Evolutionary conservation across 2,888 invertebrate species (phyloP).

Genomic region (Pyrrhosoma nymphula): DNA sequence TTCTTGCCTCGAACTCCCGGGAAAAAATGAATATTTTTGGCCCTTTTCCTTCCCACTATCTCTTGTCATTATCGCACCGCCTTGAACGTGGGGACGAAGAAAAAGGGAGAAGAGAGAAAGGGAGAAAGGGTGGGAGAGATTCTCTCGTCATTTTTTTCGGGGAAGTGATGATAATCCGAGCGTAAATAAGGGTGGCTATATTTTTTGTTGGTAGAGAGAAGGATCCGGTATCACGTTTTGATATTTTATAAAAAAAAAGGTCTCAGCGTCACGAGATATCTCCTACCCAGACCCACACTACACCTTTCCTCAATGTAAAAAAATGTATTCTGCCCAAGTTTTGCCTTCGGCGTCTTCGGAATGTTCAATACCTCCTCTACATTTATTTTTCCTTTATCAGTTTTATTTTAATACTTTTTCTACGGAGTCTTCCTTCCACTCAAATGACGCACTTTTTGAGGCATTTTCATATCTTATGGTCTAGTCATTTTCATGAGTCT

Average conservation of each 20-base stretch:
- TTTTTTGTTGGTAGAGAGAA: not conserved
- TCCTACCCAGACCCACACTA: not conserved
- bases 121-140: not conserved
- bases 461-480: too few species aligned
- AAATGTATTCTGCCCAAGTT: not conserved
- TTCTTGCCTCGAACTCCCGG: not conserved
- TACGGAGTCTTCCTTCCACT: too few species aligned
- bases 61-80: slow-evolving; percentile 22
- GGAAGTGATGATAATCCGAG: slow-evolving; percentile 21
- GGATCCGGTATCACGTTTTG: slow-evolving; percentile 16
- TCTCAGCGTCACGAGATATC: not conserved
- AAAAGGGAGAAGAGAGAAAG: too few species aligned
- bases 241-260: slow-evolving; percentile 22
- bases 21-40: not conserved
- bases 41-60: not conserved
- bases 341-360: not conserved
- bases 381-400: not conserved
- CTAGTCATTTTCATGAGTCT: too few species aligned
- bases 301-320: not conserved
- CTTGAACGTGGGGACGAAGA: not conserved
- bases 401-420: not conserved
- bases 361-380: not conserved
- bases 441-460: too few species aligned
- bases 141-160: not conserved
- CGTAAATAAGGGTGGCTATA: slow-evolving; percentile 16